Evolutionary conservation across 1,140 invertebrate genomes (phyloP), one percentile per base, ranked within the genome.

Genomic region (Aphis craccivora): DNA sequence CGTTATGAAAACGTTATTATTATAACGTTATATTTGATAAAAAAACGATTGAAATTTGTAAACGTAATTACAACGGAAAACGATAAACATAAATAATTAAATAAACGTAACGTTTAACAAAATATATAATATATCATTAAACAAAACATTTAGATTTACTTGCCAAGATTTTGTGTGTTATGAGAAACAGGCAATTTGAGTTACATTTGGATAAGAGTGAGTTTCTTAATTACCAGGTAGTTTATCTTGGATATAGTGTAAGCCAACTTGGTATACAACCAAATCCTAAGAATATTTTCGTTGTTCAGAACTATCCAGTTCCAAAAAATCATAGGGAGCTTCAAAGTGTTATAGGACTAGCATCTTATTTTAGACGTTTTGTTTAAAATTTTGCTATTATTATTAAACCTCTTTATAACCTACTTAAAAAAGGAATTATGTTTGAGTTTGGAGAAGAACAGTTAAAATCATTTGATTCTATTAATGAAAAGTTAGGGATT

Each of bases 141-240:
- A n/a, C n/a, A 9, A 84, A 94, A 60, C 43, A 84, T 35, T 37
- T 94, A 48, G 40, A 48, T 18, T 35, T 48, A 25, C 89, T 94
- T 37, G 45, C 6, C n/a, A 90, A 9, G 11, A 92, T 94, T 55
- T 91, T 94, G 14, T 22, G 53, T 23, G 51, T 60, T 5, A 83
- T 94, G 60, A 93, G 45, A 35, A 51, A 88, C 23, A 83, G 25
- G 2, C 48, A 84, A 51, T 30, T 93, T 11, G 37, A 83, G 25
- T 37, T 93, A 20, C 83, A 37, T 35, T 83, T 93, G 6, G 92
- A 84, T 14, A 93, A 93, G 20, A 86, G 92, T 87, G 23, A 86
- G 30, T 93, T 93, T 87, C 35, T 92, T n/a, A 81, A 48, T 18
- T 30, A 18, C n/a, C 20, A 45, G 4, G 45, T 88, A 35, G 20